Conservation (phyloP, 1,140 invertebrate genomes). For the Cotesia vestalis region DNA sequence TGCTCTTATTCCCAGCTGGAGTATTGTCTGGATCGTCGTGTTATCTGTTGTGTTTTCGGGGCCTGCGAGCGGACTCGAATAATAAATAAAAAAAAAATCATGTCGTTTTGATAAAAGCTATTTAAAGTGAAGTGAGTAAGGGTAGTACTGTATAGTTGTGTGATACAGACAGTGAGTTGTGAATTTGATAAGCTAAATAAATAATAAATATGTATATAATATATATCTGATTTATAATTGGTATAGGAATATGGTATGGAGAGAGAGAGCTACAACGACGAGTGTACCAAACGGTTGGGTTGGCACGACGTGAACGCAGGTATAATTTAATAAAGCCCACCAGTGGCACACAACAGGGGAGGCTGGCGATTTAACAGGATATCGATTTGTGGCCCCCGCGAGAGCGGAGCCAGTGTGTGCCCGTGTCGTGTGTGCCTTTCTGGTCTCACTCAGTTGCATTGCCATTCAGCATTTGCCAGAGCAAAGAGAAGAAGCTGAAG, state of each 20-base stretch:
- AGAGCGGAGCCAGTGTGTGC: conserved; percentile 28
- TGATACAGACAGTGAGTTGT: neutral
- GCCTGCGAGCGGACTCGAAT: conserved; percentile 12
- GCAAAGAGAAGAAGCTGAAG: conserved; percentile 47
- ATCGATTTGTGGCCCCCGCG: conserved; percentile 53
- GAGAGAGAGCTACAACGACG: conserved; percentile 2
- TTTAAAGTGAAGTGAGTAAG: conserved; percentile 14
- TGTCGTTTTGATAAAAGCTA: conserved; percentile 15
- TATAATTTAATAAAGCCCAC: conserved; percentile 34
- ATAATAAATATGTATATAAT: neutral
- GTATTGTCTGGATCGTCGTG: conserved; percentile 26
- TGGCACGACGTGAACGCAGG: conserved; percentile 33
- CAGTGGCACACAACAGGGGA: conserved; percentile 45
- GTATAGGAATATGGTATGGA: neutral
- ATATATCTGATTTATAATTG: neutral
- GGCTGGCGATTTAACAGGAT: conserved; percentile 58
- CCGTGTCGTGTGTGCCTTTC: conserved; percentile 24
- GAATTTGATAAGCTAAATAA: neutral
- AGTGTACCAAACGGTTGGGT: conserved; percentile 21
- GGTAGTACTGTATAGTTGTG: neutral
- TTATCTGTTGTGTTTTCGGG: conserved; percentile 31
- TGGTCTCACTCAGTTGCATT: conserved; percentile 30
- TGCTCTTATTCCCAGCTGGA: conserved; percentile 32
- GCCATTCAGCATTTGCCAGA: conserved; percentile 18
- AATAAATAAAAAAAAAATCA: conserved; percentile 17